Base-by-base conservation (phyloP, 2,113 vertebrate genomes). In the Campylomormyrus tamandua region DNA sequence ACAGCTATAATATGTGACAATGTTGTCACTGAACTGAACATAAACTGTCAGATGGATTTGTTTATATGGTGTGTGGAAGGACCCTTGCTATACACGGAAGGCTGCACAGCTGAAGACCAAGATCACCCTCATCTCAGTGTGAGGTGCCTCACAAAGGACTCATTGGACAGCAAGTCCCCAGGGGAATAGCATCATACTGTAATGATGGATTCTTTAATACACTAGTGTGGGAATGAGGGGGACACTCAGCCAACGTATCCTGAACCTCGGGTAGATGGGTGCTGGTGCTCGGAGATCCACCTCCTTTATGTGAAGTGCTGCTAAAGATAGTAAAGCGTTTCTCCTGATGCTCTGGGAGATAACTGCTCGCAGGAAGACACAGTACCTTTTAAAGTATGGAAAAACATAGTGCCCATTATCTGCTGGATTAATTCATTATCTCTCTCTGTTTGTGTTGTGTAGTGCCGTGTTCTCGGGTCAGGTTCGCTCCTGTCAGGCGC, bases 291-390 rank as follows among this genome's bases (percentile, higher is more conserved):
- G 13, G 90, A 94, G 93, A 93, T 92, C 93, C 92, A 84, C 88
- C 87, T 93, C 90, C 92, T 94, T 93, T 91, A 95, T 94, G 92
- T 94, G 87, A 90, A 94, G 94, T 93, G 92, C 70, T 92, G 93
- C 94, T 94, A 94, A 94, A 94, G 94, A 93, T 93, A 93, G 94
- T 89, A 46, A 89, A 88, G 88, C 86, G 85, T 90, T 92, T 87
- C 31, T 77, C 66, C 58, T 39, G 89, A 93, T 93, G 83, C 90
- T 89, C 62, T 49, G 66, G 77, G 90, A 92, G 91, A 95, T 93
- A 93, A 91, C 90, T 90, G 88, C 90, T 87, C 31, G 21, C 27
- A 89, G 87, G 53, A 35, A 66, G 83, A 52, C 52, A 52, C 52
- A 42, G 58, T 90, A 70, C 90, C 90, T 91, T 91, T 92, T 90